Percentiles rank a stretch among this genome's conserved stretches.
These are phyloP conservation scores for Sphyrna mokarran DNA, from an alignment of 2,113 vertebrate genomes.

Conservation along the genomic window DNA sequence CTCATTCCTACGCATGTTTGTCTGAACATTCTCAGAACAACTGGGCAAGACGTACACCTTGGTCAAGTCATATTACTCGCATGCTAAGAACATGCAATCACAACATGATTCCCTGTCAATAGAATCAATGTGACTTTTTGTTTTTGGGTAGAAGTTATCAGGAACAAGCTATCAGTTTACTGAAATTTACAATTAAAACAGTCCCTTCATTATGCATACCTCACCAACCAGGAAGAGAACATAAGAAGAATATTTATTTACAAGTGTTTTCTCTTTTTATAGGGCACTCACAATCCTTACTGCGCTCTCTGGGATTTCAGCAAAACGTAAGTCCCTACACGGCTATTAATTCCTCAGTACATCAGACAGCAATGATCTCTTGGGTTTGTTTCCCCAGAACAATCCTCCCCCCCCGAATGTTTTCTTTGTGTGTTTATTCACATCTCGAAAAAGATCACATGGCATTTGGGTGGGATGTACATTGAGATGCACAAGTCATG, in stretches of 20 bases:
- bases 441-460: background rate
- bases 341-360: background rate
- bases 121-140: background rate
- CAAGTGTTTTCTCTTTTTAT: slow-evolving; percentile 46
- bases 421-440: background rate
- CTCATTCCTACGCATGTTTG: too few species aligned
- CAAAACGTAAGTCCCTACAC: slow-evolving; percentile 76
- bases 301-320: slow-evolving; percentile 91
- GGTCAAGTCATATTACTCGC: background rate
- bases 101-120: background rate
- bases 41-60: background rate
- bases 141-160: background rate
- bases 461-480: background rate
- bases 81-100: background rate
- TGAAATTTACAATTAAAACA: background rate
- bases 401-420: too few species aligned
- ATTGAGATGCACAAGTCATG: background rate
- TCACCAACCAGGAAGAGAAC: background rate
- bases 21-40: background rate
- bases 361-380: background rate
- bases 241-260: background rate
- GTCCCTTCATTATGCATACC: background rate
- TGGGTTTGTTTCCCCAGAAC: background rate
- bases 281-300: slow-evolving; percentile 92
- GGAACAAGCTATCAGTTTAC: background rate